Conservation (phyloP, 2,113 vertebrate genomes). For the Hirundichthys speculiger region DNA sequence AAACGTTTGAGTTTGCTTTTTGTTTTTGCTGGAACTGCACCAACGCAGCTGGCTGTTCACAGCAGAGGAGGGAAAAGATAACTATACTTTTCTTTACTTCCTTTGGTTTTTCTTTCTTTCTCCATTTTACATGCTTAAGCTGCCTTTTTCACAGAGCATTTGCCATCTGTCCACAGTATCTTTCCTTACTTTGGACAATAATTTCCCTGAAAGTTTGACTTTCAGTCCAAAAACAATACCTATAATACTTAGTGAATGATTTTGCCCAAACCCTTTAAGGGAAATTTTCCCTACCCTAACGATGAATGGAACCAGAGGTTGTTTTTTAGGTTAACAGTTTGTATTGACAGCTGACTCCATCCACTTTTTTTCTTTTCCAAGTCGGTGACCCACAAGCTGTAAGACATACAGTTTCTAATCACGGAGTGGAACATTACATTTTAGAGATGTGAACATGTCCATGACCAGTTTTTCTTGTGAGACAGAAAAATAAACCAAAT, state of each 20-base stretch:
- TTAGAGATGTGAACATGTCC: too few species aligned
- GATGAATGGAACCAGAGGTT: slow-evolving; percentile 36
- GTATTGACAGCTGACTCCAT: slow-evolving; percentile 51
- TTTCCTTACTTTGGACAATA: slow-evolving; percentile 5
- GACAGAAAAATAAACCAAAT: too few species aligned
- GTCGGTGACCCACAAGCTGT: slow-evolving; percentile 42
- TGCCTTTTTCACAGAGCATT: slow-evolving; percentile 23
- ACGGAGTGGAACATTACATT: too few species aligned
- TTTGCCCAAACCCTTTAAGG: slow-evolving; percentile 9
- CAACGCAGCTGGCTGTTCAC: slow-evolving; percentile 68
- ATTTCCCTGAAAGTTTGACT: slow-evolving; percentile 7
- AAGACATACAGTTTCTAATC: background rate
- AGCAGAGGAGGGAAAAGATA: slow-evolving; percentile 48
- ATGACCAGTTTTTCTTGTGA: too few species aligned
- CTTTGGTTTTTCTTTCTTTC: slow-evolving; percentile 41
- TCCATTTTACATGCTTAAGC: slow-evolving; percentile 25
- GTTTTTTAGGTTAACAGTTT: slow-evolving; percentile 24
- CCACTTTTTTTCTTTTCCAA: slow-evolving; percentile 45
- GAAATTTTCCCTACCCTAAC: background rate
- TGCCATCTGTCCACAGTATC: slow-evolving; percentile 4
- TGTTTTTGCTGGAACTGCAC: slow-evolving; percentile 65
- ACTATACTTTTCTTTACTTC: slow-evolving; percentile 45
- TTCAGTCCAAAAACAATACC: slow-evolving; percentile 15
- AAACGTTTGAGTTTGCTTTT: slow-evolving; percentile 37
- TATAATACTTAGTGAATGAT: slow-evolving; percentile 17